These are phyloP conservation scores for Ophion obscuratus DNA, from an alignment of 2,888 invertebrate genomes.

Conservation along the genomic window DNA sequence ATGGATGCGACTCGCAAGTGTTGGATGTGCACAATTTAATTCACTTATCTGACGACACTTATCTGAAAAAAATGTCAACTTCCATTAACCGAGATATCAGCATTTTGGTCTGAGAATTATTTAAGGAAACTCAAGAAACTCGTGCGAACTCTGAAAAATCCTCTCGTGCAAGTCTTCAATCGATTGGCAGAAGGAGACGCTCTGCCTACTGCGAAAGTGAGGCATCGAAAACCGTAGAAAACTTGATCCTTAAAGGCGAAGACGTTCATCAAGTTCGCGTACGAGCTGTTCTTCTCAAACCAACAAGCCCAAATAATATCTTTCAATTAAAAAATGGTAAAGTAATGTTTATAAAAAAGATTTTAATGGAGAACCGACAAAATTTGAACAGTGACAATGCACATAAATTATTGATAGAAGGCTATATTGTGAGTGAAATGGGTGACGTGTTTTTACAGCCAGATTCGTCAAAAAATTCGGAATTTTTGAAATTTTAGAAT, in stretches of 20 bases:
- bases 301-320: too few relatives aligned
- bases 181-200: neutral
- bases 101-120: constrained; percentile 10
- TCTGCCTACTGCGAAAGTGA: neutral
- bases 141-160: constrained; percentile 1
- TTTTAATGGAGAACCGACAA: too few relatives aligned
- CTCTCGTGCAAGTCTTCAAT: neutral
- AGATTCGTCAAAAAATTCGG: too few relatives aligned
- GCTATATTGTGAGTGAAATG: too few relatives aligned
- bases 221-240: neutral
- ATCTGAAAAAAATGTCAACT: neutral
- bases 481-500: too few relatives aligned
- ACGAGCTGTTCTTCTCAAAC: too few relatives aligned
- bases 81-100: neutral
- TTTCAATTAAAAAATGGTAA: too few relatives aligned
- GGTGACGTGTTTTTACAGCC: too few relatives aligned
- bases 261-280: too few relatives aligned
- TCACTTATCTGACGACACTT: constrained; percentile 2
- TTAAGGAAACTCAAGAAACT: neutral
- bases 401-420: too few relatives aligned
- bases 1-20: constrained; percentile 13
- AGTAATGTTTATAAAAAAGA: neutral
- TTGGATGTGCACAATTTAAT: constrained; percentile 12
- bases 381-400: too few relatives aligned
- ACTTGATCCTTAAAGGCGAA: too few relatives aligned